Conservation (phyloP, 2,888 invertebrate species). For the Xylota segnis region DNA sequence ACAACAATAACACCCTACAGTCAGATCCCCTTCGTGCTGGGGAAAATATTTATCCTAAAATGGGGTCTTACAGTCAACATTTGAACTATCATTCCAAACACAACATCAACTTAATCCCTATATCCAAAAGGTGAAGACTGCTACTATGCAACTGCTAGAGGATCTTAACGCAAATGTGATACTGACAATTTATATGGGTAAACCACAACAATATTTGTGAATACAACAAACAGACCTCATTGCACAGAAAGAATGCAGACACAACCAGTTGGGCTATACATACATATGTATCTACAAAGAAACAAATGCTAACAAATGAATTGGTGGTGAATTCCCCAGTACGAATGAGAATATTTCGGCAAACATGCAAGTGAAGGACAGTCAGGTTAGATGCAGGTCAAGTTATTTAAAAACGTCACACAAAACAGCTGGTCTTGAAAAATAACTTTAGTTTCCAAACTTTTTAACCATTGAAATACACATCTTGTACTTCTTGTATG, state of each 20-base stretch:
- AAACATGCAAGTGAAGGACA: too few relatives aligned
- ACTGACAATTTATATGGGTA: slow-evolving; percentile 2
- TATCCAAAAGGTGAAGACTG: not conserved
- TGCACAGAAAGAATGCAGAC: not conserved
- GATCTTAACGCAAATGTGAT: slow-evolving; percentile 2
- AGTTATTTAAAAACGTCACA: too few relatives aligned
- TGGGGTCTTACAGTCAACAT: not conserved
- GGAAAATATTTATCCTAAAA: not conserved
- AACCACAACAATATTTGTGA: not conserved
- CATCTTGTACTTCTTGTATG: too few relatives aligned
- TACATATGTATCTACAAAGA: not conserved
- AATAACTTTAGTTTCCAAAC: too few relatives aligned
- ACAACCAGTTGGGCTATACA: not conserved
- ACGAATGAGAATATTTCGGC: not conserved
- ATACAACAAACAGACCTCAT: not conserved
- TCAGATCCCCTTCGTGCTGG: too few relatives aligned
- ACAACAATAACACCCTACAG: too few relatives aligned
- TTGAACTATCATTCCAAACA: not conserved
- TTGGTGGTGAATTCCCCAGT: not conserved
- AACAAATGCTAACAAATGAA: not conserved
- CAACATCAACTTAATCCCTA: not conserved
- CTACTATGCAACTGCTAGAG: not conserved
- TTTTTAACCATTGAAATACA: too few relatives aligned
- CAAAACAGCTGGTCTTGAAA: too few relatives aligned
- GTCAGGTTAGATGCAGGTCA: too few relatives aligned